A percentile compares a stretch with the other conserved stretches of the same genome.
Conservation (phyloP, 2,888 invertebrate genomes). For the Colletes collaris region DNA sequence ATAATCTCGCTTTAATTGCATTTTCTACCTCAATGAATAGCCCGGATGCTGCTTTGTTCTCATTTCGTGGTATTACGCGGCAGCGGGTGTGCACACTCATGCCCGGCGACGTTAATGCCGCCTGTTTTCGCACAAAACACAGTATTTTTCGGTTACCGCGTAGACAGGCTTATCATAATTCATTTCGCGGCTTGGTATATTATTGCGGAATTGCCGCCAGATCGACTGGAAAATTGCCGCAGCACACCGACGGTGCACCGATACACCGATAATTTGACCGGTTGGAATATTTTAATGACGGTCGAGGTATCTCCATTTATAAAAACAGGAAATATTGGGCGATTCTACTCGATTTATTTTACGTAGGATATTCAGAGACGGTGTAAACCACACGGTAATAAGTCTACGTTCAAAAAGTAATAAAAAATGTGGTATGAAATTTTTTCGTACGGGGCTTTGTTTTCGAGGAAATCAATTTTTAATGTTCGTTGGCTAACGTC, state of each 20-base stretch:
- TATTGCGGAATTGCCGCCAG: slow-evolving; percentile 39
- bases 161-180: slow-evolving; percentile 63
- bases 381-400: no score
- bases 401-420: no score
- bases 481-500: no score
- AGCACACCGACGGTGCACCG: neutral
- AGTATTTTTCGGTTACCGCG: slow-evolving; percentile 57
- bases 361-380: no score
- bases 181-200: slow-evolving; percentile 41
- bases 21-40: slow-evolving; percentile 64
- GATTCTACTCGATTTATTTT: no score
- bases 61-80: slow-evolving; percentile 58
- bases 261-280: no score
- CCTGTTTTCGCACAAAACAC: slow-evolving; percentile 50
- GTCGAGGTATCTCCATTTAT: no score
- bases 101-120: slow-evolving; percentile 48
- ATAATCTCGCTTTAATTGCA: slow-evolving; percentile 68
- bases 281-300: no score
- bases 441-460: no score
- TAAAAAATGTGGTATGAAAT: no score
- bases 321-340: no score
- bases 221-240: slow-evolving; percentile 57
- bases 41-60: slow-evolving; percentile 60
- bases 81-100: slow-evolving; percentile 38
- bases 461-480: no score